Base-by-base conservation (phyloP, 2,797 vertebrate genomes). In the Geotrypetes seraphini region DNA sequence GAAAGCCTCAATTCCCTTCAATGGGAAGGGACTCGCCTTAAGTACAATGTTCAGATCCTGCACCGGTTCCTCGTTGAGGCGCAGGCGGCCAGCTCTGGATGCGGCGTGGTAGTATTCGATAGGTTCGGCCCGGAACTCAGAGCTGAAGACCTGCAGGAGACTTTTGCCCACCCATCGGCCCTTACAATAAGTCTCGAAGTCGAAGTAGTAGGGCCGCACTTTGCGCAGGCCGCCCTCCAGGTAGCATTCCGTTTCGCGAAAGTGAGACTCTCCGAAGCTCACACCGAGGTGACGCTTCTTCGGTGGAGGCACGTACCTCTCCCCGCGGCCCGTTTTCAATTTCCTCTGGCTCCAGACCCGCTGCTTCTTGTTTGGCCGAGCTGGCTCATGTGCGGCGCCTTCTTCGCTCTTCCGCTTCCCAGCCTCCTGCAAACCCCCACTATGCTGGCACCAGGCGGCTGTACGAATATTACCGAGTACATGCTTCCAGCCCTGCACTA, bases 141-240 rank as follows among this genome's bases (percentile, higher is more conserved):
- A 75, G 44, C 64, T 52, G 65, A 98, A 97, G 31, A 99, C 91
- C 3, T 98, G 75, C 27, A 74, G 47, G 2, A 99, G 81, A 36
- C 60, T 94, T 62, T 73, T 89, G 19, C 96, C 96, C 22, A 99
- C 58, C 95, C 96, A 99, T 17, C 96, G 90, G 5, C 92, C 94
- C 63, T 99, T 99, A 52, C 96, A 99, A 62, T 99, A 97, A 2
- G 90, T 92, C 39, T 69, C 81, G 45, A 96, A 99, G 30, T 98
- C 91, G 39, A 85, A 98, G 53, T 81, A 94, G 60, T 99, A 99
- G 0, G 96, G 93, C 2, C 51, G 53, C 28, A 99, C 96, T 70
- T 97, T 97, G 24, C 96, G 87, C 31, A 99, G 81, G 1, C 92
- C 95, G 1, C 73, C 75, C 44, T 99, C 91, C 37, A 93, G 88